Evolutionary conservation across 2,113 vertebrate genomes (phyloP).

Genomic region (Clarias magur): DNA sequence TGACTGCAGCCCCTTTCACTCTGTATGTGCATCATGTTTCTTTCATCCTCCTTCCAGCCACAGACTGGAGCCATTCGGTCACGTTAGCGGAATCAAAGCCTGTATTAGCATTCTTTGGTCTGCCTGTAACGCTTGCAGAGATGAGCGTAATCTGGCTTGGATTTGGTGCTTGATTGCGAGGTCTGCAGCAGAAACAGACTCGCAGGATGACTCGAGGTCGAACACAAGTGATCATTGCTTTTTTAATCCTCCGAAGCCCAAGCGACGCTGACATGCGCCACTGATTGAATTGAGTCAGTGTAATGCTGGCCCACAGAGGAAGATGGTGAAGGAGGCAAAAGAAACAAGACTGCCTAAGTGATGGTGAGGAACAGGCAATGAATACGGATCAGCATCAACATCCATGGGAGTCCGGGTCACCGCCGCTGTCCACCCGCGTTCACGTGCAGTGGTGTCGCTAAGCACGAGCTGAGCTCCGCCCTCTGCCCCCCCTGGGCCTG

Average conservation of each 20-base stretch:
- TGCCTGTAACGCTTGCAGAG: background rate
- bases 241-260: conserved; percentile 15
- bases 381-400: conserved; percentile 54
- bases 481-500: conserved; percentile 28
- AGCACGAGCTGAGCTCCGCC: conserved; percentile 49
- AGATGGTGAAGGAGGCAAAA: conserved; percentile 7
- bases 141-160: background rate
- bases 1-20: background rate
- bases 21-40: background rate
- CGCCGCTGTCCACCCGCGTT: conserved; percentile 49
- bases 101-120: background rate
- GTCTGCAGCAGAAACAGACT: background rate
- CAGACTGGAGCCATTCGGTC: conserved; percentile 17
- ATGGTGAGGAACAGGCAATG: conserved; percentile 37
- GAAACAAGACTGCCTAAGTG: conserved; percentile 16
- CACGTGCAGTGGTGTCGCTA: conserved; percentile 39
- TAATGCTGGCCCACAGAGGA: conserved; percentile 11
- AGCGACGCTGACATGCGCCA: conserved; percentile 33
- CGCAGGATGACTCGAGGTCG: conserved; percentile 16
- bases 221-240: conserved; percentile 12
- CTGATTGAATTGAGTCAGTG: conserved; percentile 28
- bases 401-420: conserved; percentile 26
- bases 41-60: conserved; percentile 4
- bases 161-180: background rate
- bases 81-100: background rate